Evolutionary conservation across 2,797 vertebrate genomes (phyloP), one percentile per base, ranked within the genome.

Genomic region (Sitta carolinensis): DNA sequence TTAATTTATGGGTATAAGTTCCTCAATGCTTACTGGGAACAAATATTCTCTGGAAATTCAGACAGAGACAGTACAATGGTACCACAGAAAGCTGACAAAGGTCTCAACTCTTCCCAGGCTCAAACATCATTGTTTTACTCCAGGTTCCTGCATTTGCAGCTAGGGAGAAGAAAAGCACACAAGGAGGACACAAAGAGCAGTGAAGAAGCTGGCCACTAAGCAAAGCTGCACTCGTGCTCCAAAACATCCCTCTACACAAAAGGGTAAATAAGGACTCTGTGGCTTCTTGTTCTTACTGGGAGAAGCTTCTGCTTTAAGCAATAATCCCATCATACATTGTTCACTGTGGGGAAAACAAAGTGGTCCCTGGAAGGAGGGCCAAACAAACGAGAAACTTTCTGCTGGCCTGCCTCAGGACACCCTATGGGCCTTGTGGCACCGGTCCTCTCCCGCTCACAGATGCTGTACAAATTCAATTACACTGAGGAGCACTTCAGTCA

Each of bases 391-490:
- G 70, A 52, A 96, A 95, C 66, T 82, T 92, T 93, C 50, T 84
- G 52, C 72, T 70, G 57, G 50, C 40, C 70, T 68, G 81, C 95
- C 94, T 87, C 58, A 64, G 85, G 93, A 92, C 51, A 76, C 29
- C 18, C 91, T 34, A 30, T 14, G n/a, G 70, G 91, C 72, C 58
- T 57, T 34, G 45, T 42, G 1, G 2, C 87, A 83, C 51, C 38
- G 38, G 72, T 61, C 75, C 58, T 78, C 30, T 32, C 58, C 80
- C 76, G 77, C 84, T 94, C 89, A 93, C 67, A 93, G 93, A 94
- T 55, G 91, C 94, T 87, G 11, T 40, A 90, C 88, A 95, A 96
- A 96, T 95, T 74, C 84, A 96, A 85, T 96, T 96, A 87, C 86
- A 88, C 58, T 14, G 57, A 87, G 90, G 66, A 92, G 55, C 0